A percentile compares a stretch with the other conserved stretches of the same genome.
Evolutionary conservation across 2,888 invertebrate species (phyloP).

Genomic region (Meteorus cinctellus): DNA sequence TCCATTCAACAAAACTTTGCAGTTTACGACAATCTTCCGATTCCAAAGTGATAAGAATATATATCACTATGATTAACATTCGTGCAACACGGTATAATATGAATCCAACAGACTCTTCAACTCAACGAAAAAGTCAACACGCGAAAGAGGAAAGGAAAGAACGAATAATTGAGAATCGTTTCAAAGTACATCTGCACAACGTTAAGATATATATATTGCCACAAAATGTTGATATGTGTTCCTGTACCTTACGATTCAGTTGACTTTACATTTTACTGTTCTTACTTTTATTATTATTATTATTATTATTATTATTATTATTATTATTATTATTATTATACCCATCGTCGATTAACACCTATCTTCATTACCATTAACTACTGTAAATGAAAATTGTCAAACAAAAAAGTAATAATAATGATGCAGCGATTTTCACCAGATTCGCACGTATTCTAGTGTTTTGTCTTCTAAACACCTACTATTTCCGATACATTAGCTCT

Average conservation of each 20-base stretch:
- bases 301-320: constrained; percentile 48
- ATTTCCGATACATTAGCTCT: too few relatives aligned
- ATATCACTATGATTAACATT: neutral
- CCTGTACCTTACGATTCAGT: constrained; percentile 71
- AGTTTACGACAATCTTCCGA: constrained; percentile 15
- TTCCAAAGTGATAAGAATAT: neutral
- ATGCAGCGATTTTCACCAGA: constrained; percentile 70
- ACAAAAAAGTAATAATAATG: constrained; percentile 65
- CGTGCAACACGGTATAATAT: neutral
- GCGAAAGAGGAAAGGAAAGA: neutral
- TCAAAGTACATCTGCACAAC: neutral
- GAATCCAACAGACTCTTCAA: neutral
- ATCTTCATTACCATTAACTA: constrained; percentile 52
- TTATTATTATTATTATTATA: constrained; percentile 46
- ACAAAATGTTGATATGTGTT: constrained; percentile 65
- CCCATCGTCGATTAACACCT: neutral
- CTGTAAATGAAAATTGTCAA: constrained; percentile 52
- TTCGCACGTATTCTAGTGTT: constrained; percentile 37
- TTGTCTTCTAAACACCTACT: too few relatives aligned
- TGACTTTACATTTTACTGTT: constrained; percentile 37
- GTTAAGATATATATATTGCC: constrained; percentile 48
- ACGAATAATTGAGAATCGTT: neutral
- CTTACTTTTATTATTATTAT: constrained; percentile 50
- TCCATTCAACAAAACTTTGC: neutral
- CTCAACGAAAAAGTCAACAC: neutral